phyloP scores from a whole-genome alignment of 2,888 invertebrate genomes.

The Trachelus tabidus region DNA sequence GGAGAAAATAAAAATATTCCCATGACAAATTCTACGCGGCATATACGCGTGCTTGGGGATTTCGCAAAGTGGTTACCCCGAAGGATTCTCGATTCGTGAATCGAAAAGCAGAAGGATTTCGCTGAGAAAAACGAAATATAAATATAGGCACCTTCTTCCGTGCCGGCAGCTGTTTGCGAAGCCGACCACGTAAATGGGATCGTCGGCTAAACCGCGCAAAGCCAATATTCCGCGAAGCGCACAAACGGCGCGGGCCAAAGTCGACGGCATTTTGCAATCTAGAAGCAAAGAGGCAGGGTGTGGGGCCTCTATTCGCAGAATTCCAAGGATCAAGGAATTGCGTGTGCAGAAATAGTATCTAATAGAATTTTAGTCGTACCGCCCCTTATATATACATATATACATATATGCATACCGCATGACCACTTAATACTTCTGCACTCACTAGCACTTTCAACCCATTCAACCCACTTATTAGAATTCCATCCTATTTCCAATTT shows the following conservation, averaged over 20 bases:
- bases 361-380: background rate
- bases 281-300: background rate
- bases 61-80: background rate
- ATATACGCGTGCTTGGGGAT: background rate
- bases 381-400: background rate
- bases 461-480: slow-evolving; percentile 28
- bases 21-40: background rate
- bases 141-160: background rate
- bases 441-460: background rate
- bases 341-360: background rate
- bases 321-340: background rate
- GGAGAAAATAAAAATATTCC: background rate
- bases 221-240: background rate
- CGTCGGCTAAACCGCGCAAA: background rate
- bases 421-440: background rate
- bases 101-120: background rate
- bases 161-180: background rate
- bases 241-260: background rate
- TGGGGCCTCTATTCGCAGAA: background rate
- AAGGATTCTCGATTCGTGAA: background rate
- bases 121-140: background rate
- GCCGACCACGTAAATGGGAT: background rate
- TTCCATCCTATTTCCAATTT: slow-evolving; percentile 41
- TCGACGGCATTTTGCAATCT: background rate
- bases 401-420: background rate